Evolutionary conservation across 53 echinoderm and acorn worm genomes (phyloP), one percentile per base, ranked within the genome.

Genomic region (Hippasteria phrygiana): DNA sequence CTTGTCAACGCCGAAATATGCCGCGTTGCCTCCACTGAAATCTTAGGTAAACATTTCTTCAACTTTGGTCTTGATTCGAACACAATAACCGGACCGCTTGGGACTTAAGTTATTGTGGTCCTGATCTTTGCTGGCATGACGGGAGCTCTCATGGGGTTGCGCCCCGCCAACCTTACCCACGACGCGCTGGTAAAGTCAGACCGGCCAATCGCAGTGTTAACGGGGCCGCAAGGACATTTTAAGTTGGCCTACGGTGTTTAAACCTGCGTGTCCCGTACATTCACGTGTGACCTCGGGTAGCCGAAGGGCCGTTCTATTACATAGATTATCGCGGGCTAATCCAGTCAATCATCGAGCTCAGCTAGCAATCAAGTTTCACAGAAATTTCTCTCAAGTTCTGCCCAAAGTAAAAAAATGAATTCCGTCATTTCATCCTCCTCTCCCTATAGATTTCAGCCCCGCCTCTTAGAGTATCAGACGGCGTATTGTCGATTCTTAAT

Each of bases 281-380:
- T 82, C 65, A 82, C 8, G 2, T 12, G 24, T 66, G 82, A 82
- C 82, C 82, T 17, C 2, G 9, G 5, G 29, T 32, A 31, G 65
- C 82, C 43, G 33, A 43, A 27, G 82, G 82, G 82, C 66, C 66
- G 66, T 66, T 64, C 33, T 43, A 66, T 82, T 82, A 82, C 82
- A 65, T 39, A 64, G 82, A 82, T 82, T 82, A 82, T 20, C 66
- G 82, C 6, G 16, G 18, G 31, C 43, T 82, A 28, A 82, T 43
- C 82, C 33, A 82, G 82, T 82, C 82, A 82, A 64, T 66, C 82
- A 66, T 26, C 46, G 11, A 45, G 6, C 59, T 2, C 8, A 16
- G 59, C 22, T 26, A 59, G 59, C 59, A 59, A 24, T 59, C 59
- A 59, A 8, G 22, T 26, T 26, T 18, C n/a, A 24, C n/a, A 54